phyloP scores from a whole-genome alignment of 2,797 vertebrate species.

The Neosalanx taihuensis region DNA sequence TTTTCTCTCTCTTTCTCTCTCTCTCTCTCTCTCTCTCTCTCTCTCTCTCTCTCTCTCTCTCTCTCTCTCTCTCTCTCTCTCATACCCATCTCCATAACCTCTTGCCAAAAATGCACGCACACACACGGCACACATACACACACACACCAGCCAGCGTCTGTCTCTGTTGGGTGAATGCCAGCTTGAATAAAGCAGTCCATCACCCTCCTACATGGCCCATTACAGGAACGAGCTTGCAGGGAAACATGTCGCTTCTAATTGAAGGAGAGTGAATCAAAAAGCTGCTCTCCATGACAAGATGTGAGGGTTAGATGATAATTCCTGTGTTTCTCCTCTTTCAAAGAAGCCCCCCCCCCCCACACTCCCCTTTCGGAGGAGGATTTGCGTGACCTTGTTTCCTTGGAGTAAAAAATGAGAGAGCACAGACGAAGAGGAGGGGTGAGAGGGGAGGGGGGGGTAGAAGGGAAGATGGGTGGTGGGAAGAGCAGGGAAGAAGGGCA shows the following conservation, averaged over 20 bases:
- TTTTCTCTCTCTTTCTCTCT: background rate
- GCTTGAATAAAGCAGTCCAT: slow-evolving; percentile 27
- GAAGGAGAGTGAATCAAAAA: slow-evolving; percentile 33
- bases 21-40: background rate
- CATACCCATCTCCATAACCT: slow-evolving; percentile 2
- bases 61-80: background rate
- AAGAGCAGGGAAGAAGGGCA: background rate
- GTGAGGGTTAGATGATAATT: slow-evolving; percentile 26
- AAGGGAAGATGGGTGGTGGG: slow-evolving; percentile 15
- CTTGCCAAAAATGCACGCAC: background rate
- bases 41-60: too few relatives aligned
- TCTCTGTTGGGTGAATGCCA: slow-evolving; percentile 2
- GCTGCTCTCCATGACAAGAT: slow-evolving; percentile 6
- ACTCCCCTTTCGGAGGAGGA: slow-evolving; percentile 48
- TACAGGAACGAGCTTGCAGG: slow-evolving; percentile 1
- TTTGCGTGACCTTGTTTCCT: slow-evolving; percentile 86
- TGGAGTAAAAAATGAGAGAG: slow-evolving; percentile 73
- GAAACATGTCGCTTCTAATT: slow-evolving; percentile 27
- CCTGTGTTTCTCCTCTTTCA: slow-evolving; percentile 58
- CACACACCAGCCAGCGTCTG: background rate
- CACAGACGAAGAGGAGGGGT: slow-evolving; percentile 33
- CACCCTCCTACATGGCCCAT: slow-evolving; percentile 24
- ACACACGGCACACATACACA: background rate
- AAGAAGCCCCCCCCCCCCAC: slow-evolving; percentile 42
- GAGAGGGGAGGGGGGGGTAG: slow-evolving; percentile 1